Base-by-base conservation (phyloP, 2,888 invertebrate genomes). In the Limnephilus lunatus region DNA sequence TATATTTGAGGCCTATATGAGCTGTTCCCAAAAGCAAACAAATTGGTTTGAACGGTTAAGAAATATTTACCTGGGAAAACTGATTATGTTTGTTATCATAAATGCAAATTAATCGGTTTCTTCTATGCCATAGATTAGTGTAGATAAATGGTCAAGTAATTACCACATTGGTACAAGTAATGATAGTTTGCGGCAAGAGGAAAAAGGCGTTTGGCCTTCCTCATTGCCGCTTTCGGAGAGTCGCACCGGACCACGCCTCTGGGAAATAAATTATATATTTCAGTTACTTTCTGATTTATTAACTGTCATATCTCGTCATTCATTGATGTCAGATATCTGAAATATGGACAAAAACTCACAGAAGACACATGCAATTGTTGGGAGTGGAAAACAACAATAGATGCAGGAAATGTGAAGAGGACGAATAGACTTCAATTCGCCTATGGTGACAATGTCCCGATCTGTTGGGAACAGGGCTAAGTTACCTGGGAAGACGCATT, bases 181-280 rank as follows among this genome's bases (percentile, higher is more conserved):
- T 25, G 9, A n/a, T 68, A 68, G 68, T 68, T 68, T 25, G 14
- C 35, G 19, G 35, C 25, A 25, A 39, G 32, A 35, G 35, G 35
- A 25, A 83, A 35, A n/a, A 48, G 86, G 48, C 86, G 48, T 86
- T 35, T n/a, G 19, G 30, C 30, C 35, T 44, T 25, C 48, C 86
- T 30, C 44, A 44, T 31, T 48, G n/a, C 44, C 30, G 86, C 86
- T 14, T 48, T 30, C 0, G n/a, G 86, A 25, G 3, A 30, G 25
- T 30, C 30, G 15, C 48, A 44, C 44, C n/a, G 14, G 30, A 86
- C 86, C 86, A 35, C 86, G 86, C 86, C 86, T 11, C 86, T 44
- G 32, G 30, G 30, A 25, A 44, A 86, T 25, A 48, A 86, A 86
- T 48, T 44, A 19, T n/a, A 19, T 39, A 35, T 44, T 39, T 39